A percentile compares a stretch with the other conserved stretches of the same genome.
These are phyloP conservation scores for Pluvialis apricaria DNA, from an alignment of 2,113 vertebrate genomes.

Conservation along the genomic window DNA sequence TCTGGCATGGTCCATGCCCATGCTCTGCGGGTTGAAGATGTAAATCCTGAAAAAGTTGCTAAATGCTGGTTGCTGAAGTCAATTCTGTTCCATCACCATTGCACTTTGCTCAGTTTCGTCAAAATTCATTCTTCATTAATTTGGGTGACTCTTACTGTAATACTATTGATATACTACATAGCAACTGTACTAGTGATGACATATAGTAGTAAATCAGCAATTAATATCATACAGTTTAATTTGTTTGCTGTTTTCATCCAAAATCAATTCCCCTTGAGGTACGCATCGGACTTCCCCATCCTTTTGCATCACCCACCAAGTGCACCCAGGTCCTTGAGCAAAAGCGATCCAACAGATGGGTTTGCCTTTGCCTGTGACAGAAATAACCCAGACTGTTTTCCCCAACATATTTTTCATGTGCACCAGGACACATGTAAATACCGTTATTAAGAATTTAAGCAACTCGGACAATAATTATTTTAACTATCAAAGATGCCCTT, in stretches of 20 bases:
- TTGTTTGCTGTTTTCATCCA: background rate
- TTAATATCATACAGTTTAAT: background rate
- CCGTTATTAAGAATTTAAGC: background rate
- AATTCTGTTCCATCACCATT: background rate
- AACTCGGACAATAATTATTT: background rate
- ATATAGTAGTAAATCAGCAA: background rate
- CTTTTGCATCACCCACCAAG: background rate
- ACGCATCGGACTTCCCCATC: background rate
- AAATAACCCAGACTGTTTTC: background rate
- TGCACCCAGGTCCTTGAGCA: background rate
- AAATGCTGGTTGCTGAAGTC: background rate
- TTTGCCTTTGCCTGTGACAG: background rate
- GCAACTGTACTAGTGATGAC: background rate
- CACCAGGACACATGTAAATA: background rate
- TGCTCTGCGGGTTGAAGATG: background rate
- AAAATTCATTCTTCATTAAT: background rate
- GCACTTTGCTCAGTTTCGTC: background rate
- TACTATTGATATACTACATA: background rate
- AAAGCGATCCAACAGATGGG: background rate
- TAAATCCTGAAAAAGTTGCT: background rate
- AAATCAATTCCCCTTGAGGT: background rate
- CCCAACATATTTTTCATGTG: background rate
- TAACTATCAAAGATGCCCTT: background rate
- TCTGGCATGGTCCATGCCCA: background rate
- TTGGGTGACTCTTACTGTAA: background rate